A percentile compares a stretch with the other conserved stretches of the same genome.
Conservation (phyloP, 2,113 vertebrate genomes). For the Electrona antarctica region DNA sequence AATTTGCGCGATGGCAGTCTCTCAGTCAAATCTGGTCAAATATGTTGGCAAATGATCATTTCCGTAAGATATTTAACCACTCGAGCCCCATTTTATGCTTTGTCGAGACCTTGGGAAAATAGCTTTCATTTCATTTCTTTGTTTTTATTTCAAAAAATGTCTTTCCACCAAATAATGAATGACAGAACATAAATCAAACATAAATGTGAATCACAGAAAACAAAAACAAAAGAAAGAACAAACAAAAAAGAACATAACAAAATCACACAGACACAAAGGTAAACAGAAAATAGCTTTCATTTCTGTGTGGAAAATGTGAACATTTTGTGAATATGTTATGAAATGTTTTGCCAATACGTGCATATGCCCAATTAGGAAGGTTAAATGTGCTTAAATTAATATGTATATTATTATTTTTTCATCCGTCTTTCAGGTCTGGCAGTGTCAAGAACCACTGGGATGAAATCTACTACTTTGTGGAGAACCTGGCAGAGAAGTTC, state of each 20-base stretch:
- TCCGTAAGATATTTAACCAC: neutral
- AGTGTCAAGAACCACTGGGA: slow-evolving; percentile 89
- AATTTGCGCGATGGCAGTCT: too few species aligned
- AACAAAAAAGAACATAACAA: too few species aligned
- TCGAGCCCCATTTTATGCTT: neutral
- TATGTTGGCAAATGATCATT: neutral
- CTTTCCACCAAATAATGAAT: too few species aligned
- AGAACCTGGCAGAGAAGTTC: slow-evolving; percentile 87
- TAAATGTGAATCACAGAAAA: too few species aligned
- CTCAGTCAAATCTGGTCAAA: neutral
- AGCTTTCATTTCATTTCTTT: too few species aligned
- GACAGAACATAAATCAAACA: too few species aligned
- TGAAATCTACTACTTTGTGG: slow-evolving; percentile 88
- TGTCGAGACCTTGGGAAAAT: too few species aligned
- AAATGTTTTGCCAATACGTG: neutral
- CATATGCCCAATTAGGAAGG: neutral
- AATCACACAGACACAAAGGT: too few species aligned
- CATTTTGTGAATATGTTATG: too few species aligned
- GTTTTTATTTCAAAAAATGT: too few species aligned
- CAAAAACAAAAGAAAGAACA: too few species aligned
- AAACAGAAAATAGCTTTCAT: too few species aligned
- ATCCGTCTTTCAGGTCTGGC: slow-evolving; percentile 83
- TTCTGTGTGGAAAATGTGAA: neutral
- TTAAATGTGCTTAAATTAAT: neutral
- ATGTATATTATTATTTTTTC: neutral